Evolutionary conservation across 2,113 vertebrate genomes (phyloP).

Genomic region (Zosterops hypoxanthus): DNA sequence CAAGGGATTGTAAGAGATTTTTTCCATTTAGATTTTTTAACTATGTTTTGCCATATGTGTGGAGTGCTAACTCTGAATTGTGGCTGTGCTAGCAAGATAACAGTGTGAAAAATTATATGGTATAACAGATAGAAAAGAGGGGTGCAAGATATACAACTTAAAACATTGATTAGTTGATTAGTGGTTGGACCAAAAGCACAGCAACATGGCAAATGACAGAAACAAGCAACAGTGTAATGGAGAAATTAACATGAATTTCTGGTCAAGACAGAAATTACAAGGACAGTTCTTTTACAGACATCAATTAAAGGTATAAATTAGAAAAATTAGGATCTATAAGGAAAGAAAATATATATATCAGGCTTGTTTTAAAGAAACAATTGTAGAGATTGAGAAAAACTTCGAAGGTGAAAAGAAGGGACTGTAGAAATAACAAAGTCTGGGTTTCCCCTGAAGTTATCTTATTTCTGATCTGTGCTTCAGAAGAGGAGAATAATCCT

Average conservation of each 20-base stretch:
- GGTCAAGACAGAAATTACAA: not conserved
- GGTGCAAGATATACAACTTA: not conserved
- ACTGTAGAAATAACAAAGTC: not conserved
- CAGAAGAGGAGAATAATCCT: not conserved
- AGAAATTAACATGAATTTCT: not conserved
- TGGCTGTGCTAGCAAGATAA: not conserved
- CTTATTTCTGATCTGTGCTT: not conserved
- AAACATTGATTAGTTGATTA: not conserved
- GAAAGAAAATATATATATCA: not conserved
- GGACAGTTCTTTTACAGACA: not conserved
- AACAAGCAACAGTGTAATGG: not conserved
- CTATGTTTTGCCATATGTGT: not conserved
- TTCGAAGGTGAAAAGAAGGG: fast-evolving
- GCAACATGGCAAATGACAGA: not conserved
- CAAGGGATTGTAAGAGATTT: fast-evolving
- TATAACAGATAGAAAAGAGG: not conserved
- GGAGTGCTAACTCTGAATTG: not conserved
- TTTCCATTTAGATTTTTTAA: not conserved
- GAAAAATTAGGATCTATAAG: not conserved
- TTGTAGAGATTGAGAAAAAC: not conserved
- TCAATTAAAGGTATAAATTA: not conserved
- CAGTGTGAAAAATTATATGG: not conserved
- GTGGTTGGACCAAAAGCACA: not conserved
- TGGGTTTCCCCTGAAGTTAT: not conserved
- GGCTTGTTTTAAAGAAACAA: not conserved